These are phyloP conservation scores for Phocoena phocoena DNA, from an alignment of 2,113 vertebrate species.

Conservation along the genomic window DNA sequence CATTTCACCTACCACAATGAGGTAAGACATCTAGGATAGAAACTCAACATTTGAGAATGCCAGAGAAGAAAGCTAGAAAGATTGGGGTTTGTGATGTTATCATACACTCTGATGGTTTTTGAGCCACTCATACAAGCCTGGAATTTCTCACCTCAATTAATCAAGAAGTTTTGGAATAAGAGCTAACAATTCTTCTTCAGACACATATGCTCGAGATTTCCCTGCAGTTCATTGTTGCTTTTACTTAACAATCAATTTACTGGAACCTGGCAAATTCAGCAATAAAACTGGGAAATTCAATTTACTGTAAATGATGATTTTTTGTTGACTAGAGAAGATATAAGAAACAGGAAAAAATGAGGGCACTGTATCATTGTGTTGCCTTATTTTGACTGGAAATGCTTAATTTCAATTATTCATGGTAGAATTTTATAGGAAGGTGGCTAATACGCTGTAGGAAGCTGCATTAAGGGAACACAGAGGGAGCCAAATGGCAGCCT, in stretches of 20 bases:
- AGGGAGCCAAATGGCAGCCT: background rate
- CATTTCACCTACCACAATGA: background rate
- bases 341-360: background rate
- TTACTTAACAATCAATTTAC: background rate
- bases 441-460: background rate
- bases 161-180: background rate
- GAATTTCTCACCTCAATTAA: background rate
- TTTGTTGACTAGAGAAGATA: background rate
- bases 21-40: too few relatives aligned
- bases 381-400: constrained; percentile 2
- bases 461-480: background rate
- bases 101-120: background rate
- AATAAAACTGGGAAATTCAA: background rate
- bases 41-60: background rate
- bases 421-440: background rate
- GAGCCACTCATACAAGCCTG: background rate
- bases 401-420: constrained; percentile 34
- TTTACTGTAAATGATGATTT: background rate
- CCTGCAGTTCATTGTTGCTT: background rate
- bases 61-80: background rate
- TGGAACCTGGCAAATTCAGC: background rate
- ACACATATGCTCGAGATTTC: background rate
- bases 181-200: background rate
- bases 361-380: background rate
- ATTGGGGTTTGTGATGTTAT: background rate